phyloP scores from a whole-genome alignment of 35 echinoderm and acorn worm genomes.

The Apostichopus californicus region DNA sequence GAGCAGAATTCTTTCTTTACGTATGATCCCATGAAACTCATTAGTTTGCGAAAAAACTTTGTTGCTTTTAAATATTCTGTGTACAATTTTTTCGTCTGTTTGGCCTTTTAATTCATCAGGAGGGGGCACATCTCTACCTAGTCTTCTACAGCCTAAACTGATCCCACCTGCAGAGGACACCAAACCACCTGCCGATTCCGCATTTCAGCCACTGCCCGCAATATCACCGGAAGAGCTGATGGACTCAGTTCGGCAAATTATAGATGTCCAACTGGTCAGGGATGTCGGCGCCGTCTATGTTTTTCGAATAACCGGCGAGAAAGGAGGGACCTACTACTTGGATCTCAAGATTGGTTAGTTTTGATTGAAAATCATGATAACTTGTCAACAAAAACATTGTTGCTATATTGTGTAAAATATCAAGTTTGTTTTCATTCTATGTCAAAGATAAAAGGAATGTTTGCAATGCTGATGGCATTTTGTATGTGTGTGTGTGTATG shows the following conservation, averaged over 20 bases:
- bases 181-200: neutral
- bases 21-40: too few species aligned
- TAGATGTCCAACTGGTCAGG: slow-evolving; percentile 55
- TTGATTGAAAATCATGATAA: too few species aligned
- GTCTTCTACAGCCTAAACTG: slow-evolving; percentile 34
- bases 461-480: too few species aligned
- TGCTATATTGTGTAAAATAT: too few species aligned
- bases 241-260: slow-evolving; percentile 47
- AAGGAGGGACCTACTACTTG: slow-evolving; percentile 52
- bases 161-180: slow-evolving; percentile 48
- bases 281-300: slow-evolving; percentile 61
- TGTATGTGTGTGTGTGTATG: too few species aligned
- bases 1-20: too few species aligned
- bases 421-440: too few species aligned
- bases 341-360: slow-evolving; percentile 69
- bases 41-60: too few species aligned
- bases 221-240: slow-evolving; percentile 53
- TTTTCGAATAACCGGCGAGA: slow-evolving; percentile 51
- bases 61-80: neutral
- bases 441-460: too few species aligned
- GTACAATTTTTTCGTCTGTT: neutral
- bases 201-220: slow-evolving; percentile 18
- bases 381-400: too few species aligned
- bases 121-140: slow-evolving; percentile 35
- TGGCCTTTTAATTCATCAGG: neutral